Percentiles rank a stretch among this genome's conserved stretches.
These are phyloP conservation scores for Caenorhabditis latens DNA, from an alignment of 1,140 invertebrate species.

Conservation along the genomic window DNA sequence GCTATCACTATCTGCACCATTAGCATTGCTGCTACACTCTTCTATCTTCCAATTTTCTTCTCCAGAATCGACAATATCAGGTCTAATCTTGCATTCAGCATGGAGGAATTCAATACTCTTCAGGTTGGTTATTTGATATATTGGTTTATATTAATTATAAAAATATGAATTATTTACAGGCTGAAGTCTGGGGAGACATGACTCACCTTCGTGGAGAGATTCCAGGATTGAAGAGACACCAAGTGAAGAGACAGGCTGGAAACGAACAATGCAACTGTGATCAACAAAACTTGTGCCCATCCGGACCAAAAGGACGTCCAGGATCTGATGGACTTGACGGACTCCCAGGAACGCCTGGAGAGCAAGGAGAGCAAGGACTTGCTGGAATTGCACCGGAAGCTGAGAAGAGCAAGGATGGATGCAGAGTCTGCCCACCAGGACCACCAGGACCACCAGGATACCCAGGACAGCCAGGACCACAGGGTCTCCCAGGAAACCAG, in stretches of 20 bases:
- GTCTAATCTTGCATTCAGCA: slow-evolving; percentile 41
- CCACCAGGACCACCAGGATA: slow-evolving; percentile 58
- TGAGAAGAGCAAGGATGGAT: slow-evolving; percentile 21
- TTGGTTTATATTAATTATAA: not conserved
- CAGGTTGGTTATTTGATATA: slow-evolving; percentile 45
- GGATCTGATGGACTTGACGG: slow-evolving; percentile 55
- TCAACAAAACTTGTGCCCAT: slow-evolving; percentile 47
- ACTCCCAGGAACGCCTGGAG: slow-evolving; percentile 47
- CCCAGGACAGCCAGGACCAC: slow-evolving; percentile 60
- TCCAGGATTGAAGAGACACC: slow-evolving; percentile 35
- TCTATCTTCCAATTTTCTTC: slow-evolving; percentile 56
- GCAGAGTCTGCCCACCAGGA: slow-evolving; percentile 62
- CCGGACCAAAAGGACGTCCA: slow-evolving; percentile 56
- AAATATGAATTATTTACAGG: slow-evolving; percentile 31
- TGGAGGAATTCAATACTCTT: slow-evolving; percentile 58
- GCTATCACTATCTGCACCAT: slow-evolving; percentile 56
- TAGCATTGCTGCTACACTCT: slow-evolving; percentile 56
- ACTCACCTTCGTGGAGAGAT: slow-evolving; percentile 28
- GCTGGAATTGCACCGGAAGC: slow-evolving; percentile 42
- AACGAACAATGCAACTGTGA: slow-evolving; percentile 58
- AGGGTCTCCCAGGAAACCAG: slow-evolving; percentile 57
- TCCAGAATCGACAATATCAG: slow-evolving; percentile 47
- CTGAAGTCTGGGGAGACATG: slow-evolving; percentile 57
- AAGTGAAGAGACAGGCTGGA: slow-evolving; percentile 46
- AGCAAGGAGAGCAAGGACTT: slow-evolving; percentile 59